Conservation (phyloP, 2,797 vertebrate genomes). For the Oreochromis grahami region DNA sequence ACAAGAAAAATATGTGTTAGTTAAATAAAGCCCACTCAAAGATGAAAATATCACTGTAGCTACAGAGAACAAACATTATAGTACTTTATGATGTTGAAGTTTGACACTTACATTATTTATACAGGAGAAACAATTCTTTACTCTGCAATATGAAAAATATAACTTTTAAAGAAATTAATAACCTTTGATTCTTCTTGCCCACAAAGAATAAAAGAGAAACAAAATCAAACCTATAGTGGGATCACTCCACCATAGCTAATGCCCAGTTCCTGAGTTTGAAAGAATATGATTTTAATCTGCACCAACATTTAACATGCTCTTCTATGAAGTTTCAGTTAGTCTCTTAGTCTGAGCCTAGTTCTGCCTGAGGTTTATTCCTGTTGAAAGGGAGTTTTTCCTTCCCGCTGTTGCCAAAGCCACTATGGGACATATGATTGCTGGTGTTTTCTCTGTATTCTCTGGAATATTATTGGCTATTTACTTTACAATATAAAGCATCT, state of each 20-base stretch:
- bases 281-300: neutral
- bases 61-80: conserved; percentile 9
- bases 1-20: conserved; percentile 36
- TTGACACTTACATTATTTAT: conserved; percentile 8
- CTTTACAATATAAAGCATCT: neutral
- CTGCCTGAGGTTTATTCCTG: neutral
- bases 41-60: conserved; percentile 43
- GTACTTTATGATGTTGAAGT: neutral
- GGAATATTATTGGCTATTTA: neutral
- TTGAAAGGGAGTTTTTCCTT: neutral
- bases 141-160: neutral
- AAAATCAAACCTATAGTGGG: neutral
- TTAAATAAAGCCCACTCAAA: conserved; percentile 39
- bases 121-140: neutral
- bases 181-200: neutral
- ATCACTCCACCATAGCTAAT: neutral
- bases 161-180: neutral
- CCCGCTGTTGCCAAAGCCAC: neutral
- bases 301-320: neutral
- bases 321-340: neutral
- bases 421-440: neutral
- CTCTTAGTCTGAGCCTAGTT: neutral
- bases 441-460: neutral
- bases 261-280: neutral
- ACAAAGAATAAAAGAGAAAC: neutral